Percentiles rank a stretch among this genome's conserved stretches.
Conservation (phyloP, 2,113 vertebrate genomes). For the Talpa occidentalis region DNA sequence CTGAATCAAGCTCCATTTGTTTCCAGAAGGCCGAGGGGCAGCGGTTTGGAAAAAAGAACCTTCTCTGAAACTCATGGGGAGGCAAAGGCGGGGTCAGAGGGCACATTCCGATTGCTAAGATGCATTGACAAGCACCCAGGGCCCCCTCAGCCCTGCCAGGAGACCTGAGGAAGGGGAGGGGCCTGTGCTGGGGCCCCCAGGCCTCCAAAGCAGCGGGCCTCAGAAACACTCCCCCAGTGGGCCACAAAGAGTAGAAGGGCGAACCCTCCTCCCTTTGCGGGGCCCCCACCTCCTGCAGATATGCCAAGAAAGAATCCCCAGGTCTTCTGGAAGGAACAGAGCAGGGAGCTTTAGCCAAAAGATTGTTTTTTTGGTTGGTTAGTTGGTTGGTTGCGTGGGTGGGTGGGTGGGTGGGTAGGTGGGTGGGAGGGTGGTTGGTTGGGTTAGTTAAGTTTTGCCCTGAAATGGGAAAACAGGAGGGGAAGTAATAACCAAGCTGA, state of each 20-base stretch:
- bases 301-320: background rate
- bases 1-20: constrained; percentile 71
- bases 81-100: constrained; percentile 74
- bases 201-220: background rate
- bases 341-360: background rate
- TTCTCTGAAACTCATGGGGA: constrained; percentile 69
- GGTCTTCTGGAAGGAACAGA: background rate
- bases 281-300: constrained; percentile 45
- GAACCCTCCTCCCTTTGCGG: background rate
- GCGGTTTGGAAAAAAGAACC: constrained; percentile 67
- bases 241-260: constrained; percentile 17
- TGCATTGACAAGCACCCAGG: constrained; percentile 71
- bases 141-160: constrained; percentile 30
- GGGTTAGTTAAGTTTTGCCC: background rate
- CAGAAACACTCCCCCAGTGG: background rate
- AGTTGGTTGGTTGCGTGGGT: too few species aligned
- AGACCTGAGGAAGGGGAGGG: constrained; percentile 47
- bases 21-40: constrained; percentile 75
- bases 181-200: background rate
- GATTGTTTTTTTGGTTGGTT: background rate
- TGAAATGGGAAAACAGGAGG: background rate
- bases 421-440: background rate
- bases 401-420: background rate
- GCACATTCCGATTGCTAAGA: constrained; percentile 80
- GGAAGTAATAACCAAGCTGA: background rate